A percentile compares a stretch with the other conserved stretches of the same genome.
Evolutionary conservation across 1,140 invertebrate genomes (phyloP).

Genomic region (Bursaphelenchus mucronatus): DNA sequence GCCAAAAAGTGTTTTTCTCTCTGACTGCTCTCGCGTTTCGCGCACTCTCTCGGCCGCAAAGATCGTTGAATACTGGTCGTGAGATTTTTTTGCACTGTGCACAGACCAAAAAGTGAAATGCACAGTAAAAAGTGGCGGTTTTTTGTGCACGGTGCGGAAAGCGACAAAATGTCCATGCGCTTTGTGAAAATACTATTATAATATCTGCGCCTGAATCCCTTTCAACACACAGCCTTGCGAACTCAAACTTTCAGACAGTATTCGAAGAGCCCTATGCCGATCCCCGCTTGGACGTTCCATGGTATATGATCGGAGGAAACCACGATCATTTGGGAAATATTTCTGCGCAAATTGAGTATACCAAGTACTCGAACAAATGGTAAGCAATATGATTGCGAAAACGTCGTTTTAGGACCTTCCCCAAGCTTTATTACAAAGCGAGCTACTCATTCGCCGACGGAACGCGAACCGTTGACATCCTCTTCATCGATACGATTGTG

Average conservation of each 20-base stretch:
- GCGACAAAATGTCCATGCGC: too few relatives aligned
- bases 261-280: slow-evolving; percentile 43
- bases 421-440: slow-evolving; percentile 41
- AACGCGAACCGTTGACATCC: slow-evolving; percentile 25
- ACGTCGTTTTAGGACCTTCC: slow-evolving; percentile 40
- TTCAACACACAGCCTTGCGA: too few relatives aligned
- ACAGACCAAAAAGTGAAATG: too few relatives aligned
- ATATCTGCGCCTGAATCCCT: too few relatives aligned
- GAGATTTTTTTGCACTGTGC: too few relatives aligned
- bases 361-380: slow-evolving; percentile 62
- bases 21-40: too few relatives aligned
- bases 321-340: slow-evolving; percentile 65
- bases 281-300: slow-evolving; percentile 39
- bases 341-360: slow-evolving; percentile 61
- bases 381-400: slow-evolving; percentile 27
- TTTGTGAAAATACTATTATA: too few relatives aligned
- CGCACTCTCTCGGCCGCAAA: too few relatives aligned
- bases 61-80: too few relatives aligned
- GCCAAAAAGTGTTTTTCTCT: too few relatives aligned
- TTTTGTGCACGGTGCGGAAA: too few relatives aligned
- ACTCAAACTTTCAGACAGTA: slow-evolving; percentile 32
- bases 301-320: slow-evolving; percentile 65
- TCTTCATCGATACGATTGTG: slow-evolving; percentile 48
- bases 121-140: too few relatives aligned
- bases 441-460: slow-evolving; percentile 29